Evolutionary conservation across 2,888 invertebrate species (phyloP).

Genomic region (Brassicogethes aeneus): DNA sequence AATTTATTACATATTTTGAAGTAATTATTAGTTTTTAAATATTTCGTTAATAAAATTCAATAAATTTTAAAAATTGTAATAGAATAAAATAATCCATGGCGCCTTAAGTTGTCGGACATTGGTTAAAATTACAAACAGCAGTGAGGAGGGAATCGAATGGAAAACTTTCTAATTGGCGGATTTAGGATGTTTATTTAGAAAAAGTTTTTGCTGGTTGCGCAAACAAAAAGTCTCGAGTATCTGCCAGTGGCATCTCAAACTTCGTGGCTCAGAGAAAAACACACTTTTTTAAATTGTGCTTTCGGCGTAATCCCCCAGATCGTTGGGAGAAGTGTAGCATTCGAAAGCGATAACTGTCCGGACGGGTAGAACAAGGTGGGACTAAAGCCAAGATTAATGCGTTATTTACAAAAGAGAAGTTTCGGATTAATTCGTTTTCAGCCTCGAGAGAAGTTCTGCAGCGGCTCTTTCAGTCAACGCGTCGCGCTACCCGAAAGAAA

Average conservation of each 20-base stretch:
- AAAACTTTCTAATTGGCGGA: conserved; percentile 21
- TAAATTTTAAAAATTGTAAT: too few relatives aligned
- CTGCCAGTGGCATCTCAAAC: conserved; percentile 14
- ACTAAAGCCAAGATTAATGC: conserved; percentile 29
- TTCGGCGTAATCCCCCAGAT: background rate
- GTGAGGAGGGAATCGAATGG: too few relatives aligned
- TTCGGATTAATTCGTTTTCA: conserved; percentile 29
- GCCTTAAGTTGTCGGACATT: too few relatives aligned
- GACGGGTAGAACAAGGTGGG: conserved; percentile 32
- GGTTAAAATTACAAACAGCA: too few relatives aligned
- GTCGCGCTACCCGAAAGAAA: conserved; percentile 12
- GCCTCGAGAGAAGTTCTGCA: conserved; percentile 19
- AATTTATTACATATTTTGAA: too few relatives aligned
- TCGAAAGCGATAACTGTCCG: conserved; percentile 25
- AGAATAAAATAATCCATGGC: too few relatives aligned
- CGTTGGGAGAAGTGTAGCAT: background rate
- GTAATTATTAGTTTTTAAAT: too few relatives aligned
- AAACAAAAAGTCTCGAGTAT: conserved; percentile 16
- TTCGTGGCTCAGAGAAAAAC: conserved; percentile 11
- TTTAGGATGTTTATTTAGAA: conserved; percentile 16
- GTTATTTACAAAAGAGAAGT: conserved; percentile 32
- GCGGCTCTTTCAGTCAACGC: conserved; percentile 3
- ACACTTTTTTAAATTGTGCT: conserved; percentile 1
- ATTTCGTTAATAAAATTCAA: too few relatives aligned
- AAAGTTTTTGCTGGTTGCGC: background rate